Percentiles rank a stretch among this genome's conserved stretches.
Conservation (phyloP, 2,113 vertebrate species). For the Falcunculus frontatus region DNA sequence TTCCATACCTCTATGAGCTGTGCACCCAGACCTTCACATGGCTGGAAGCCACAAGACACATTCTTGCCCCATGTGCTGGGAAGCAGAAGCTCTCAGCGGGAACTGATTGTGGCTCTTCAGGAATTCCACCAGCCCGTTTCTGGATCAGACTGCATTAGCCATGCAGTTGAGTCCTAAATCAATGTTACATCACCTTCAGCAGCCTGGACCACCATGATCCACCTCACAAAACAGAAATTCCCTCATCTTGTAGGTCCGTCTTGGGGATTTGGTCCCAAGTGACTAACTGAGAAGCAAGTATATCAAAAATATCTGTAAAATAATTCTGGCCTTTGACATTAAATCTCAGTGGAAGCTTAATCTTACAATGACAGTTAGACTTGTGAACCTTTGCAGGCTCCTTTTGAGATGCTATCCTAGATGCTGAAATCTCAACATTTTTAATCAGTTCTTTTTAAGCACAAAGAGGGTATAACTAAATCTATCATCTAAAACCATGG, state of each 20-base stretch:
- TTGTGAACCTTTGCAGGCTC: neutral
- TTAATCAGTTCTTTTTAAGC: neutral
- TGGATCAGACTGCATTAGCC: neutral
- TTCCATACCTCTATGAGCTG: neutral
- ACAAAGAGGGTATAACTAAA: neutral
- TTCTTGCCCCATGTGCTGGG: neutral
- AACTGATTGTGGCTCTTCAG: neutral
- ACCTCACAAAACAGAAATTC: neutral
- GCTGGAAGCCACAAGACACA: neutral
- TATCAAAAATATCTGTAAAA: neutral
- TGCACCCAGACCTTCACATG: neutral
- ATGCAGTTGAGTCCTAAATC: neutral
- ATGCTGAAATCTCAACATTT: neutral
- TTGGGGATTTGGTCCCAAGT: neutral
- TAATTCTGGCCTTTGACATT: neutral
- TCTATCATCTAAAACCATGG: neutral
- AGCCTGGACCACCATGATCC: neutral
- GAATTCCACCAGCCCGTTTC: neutral
- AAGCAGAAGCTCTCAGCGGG: neutral
- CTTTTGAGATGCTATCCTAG: neutral
- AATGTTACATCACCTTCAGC: neutral
- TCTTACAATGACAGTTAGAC: neutral
- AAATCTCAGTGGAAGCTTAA: neutral
- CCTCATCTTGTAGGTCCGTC: neutral
- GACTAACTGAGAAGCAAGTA: neutral